Conservation (phyloP, 1,140 invertebrate genomes). For the Neodiprion lecontei region DNA sequence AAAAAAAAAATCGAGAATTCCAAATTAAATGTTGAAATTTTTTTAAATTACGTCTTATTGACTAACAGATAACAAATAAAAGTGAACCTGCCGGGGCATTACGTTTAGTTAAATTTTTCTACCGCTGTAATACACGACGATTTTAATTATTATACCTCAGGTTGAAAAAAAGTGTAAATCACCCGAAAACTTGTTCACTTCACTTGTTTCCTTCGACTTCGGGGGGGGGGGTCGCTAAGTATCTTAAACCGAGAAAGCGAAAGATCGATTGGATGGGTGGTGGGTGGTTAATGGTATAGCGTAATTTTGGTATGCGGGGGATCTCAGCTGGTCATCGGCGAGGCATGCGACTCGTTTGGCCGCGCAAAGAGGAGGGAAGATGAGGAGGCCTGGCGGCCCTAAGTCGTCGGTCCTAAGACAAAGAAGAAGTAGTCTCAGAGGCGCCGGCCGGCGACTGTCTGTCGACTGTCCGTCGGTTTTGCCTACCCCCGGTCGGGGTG, state of each 20-base stretch:
- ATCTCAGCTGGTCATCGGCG: background rate
- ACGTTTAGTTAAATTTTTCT: background rate
- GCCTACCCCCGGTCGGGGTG: background rate
- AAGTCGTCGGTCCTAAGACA: constrained; percentile 27
- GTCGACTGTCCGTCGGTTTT: constrained; percentile 2
- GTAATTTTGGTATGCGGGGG: constrained; percentile 9
- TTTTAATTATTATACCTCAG: background rate
- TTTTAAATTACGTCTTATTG: background rate
- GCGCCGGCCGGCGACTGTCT: constrained; percentile 28
- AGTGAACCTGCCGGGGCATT: background rate
- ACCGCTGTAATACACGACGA: background rate
- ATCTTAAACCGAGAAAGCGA: no score
- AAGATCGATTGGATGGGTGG: no score
- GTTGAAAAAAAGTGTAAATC: no score
- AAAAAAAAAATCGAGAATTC: background rate
- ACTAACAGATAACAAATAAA: background rate
- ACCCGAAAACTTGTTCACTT: no score
- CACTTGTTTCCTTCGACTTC: no score
- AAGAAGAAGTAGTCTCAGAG: constrained; percentile 42
- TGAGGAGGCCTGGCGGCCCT: constrained; percentile 24
- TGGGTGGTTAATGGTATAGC: no score
- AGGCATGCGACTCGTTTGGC: background rate
- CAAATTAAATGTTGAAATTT: background rate
- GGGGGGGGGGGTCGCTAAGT: no score
- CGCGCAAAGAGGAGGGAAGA: background rate